These are phyloP conservation scores for Sebastes cheni DNA, from an alignment of 2,797 vertebrate species.

Conservation along the genomic window DNA sequence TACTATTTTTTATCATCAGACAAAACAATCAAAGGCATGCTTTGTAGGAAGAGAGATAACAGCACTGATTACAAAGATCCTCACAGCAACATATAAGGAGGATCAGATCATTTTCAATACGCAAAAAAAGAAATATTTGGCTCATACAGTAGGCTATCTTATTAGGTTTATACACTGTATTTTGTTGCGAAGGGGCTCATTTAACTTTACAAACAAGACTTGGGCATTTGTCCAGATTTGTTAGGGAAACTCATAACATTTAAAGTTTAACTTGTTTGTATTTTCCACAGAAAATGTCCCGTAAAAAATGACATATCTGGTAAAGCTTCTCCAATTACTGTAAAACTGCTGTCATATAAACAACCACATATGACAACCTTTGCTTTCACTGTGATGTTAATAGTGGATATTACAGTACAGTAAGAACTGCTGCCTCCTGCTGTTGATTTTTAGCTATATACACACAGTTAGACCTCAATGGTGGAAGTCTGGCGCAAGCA, in stretches of 20 bases:
- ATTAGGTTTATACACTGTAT: background rate
- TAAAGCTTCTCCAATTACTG: background rate
- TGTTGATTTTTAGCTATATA: conserved; percentile 2
- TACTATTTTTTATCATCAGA: background rate
- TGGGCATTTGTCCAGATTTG: background rate
- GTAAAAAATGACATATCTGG: background rate
- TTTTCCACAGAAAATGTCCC: background rate
- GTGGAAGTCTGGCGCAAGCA: conserved; percentile 89
- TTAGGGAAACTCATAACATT: background rate
- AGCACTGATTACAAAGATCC: conserved; percentile 15
- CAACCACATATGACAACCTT: background rate
- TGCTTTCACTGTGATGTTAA: background rate
- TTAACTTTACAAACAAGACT: background rate
- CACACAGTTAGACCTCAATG: conserved; percentile 86
- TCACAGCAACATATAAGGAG: conserved; percentile 7
- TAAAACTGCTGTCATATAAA: background rate
- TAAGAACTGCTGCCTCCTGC: conserved; percentile 27
- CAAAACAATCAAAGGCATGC: conserved; percentile 13
- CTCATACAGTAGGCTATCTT: background rate
- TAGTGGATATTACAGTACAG: background rate
- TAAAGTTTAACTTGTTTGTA: background rate
- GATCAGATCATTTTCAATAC: conserved; percentile 7
- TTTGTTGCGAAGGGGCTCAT: background rate
- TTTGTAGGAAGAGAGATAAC: background rate
- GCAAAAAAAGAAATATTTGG: background rate